These are phyloP conservation scores for Ochlodes sylvanus DNA, from an alignment of 2,888 invertebrate species.

Conservation along the genomic window DNA sequence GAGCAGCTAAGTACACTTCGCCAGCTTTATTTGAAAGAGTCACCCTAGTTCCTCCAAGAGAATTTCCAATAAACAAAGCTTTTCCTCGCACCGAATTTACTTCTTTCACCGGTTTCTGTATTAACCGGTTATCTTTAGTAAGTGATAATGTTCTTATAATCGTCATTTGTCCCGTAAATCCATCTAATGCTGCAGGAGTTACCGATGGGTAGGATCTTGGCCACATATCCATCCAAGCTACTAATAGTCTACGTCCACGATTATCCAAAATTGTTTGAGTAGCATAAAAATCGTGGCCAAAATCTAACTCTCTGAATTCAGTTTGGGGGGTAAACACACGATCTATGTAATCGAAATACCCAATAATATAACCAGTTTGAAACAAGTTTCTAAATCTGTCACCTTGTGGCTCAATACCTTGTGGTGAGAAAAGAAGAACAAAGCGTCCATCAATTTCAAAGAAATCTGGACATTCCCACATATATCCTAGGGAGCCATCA, in stretches of 20 bases:
- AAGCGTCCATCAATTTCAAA: constrained; percentile 67
- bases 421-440: constrained; percentile 74
- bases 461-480: constrained; percentile 84
- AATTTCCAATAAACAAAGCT: constrained; percentile 49
- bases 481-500: constrained; percentile 65
- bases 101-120: constrained; percentile 63
- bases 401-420: constrained; percentile 66
- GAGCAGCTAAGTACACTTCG: constrained; percentile 56
- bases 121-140: constrained; percentile 50
- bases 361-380: constrained; percentile 76
- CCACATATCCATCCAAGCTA: constrained; percentile 81
- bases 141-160: constrained; percentile 64
- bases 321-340: constrained; percentile 55
- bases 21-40: constrained; percentile 58
- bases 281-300: constrained; percentile 77
- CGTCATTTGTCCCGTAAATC: constrained; percentile 73
- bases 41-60: constrained; percentile 44
- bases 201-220: constrained; percentile 54
- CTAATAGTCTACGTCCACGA: constrained; percentile 57
- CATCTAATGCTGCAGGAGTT: constrained; percentile 61
- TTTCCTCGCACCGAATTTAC: constrained; percentile 47
- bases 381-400: constrained; percentile 67
- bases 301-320: constrained; percentile 64
- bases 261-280: constrained; percentile 66
- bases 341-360: constrained; percentile 65